Percentiles rank a stretch among this genome's conserved stretches.
Conservation (phyloP, 2,888 invertebrate genomes). For the Zaprionus bogoriensis region DNA sequence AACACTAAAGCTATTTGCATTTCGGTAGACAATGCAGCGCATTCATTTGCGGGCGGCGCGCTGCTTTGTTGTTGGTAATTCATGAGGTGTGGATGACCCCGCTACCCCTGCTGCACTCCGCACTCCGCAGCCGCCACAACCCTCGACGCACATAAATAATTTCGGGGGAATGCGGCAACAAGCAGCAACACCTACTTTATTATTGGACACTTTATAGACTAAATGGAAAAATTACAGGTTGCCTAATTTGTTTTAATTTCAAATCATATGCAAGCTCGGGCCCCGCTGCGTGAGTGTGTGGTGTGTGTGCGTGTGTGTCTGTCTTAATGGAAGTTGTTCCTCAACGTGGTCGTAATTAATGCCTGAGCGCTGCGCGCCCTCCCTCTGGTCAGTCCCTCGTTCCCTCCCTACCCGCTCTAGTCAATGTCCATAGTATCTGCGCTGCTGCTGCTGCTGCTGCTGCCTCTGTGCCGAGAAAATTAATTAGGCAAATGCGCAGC, state of each 20-base stretch:
- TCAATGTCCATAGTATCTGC: constrained; percentile 3
- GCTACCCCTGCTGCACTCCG: not conserved
- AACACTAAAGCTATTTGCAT: constrained; percentile 46
- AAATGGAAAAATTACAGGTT: constrained; percentile 79
- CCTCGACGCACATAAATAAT: constrained; percentile 54
- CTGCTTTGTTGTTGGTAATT: constrained; percentile 70
- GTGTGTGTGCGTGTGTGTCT: constrained; percentile 17
- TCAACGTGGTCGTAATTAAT: constrained; percentile 76
- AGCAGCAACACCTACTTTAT: constrained; percentile 75
- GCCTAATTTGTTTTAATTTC: constrained; percentile 79
- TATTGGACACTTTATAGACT: constrained; percentile 73
- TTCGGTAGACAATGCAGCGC: constrained; percentile 52
- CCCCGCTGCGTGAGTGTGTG: constrained; percentile 30
- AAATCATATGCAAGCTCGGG: constrained; percentile 71
- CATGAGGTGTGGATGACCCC: constrained; percentile 69
- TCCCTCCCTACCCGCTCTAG: not conserved
- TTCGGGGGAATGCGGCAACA: constrained; percentile 34
- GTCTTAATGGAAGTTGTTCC: constrained; percentile 76
- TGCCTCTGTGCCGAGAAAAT: constrained; percentile 74
- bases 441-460: constrained; percentile 14
- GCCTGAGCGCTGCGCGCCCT: constrained; percentile 36
- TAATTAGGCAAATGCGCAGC: constrained; percentile 81
- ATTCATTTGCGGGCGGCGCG: constrained; percentile 51
- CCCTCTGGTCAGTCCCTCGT: not conserved
- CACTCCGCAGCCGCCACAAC: not conserved